A percentile compares a stretch with the other conserved stretches of the same genome.
phyloP scores from a whole-genome alignment of 2,113 vertebrate species.

The Pterocles burchelli region DNA sequence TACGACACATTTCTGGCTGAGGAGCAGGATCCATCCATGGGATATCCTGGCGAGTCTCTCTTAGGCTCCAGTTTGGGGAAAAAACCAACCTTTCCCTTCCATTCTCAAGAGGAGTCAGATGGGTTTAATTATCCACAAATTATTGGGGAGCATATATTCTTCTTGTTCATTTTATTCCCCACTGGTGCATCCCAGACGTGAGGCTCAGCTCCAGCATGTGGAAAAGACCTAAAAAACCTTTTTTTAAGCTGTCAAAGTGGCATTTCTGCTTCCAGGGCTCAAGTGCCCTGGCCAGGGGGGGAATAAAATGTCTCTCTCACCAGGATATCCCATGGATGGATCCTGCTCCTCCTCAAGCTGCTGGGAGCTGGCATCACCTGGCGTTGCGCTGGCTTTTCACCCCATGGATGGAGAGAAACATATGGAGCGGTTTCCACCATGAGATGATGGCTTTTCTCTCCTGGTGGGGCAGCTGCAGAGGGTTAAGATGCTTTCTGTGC shows the following conservation, averaged over 20 bases:
- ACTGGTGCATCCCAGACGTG: fast-evolving
- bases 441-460: neutral
- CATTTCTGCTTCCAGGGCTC: neutral
- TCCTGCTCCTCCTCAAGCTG: neutral
- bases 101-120: neutral
- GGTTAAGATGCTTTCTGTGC: neutral
- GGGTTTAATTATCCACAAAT: neutral
- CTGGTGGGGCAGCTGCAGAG: neutral
- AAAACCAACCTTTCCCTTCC: neutral
- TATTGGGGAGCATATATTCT: neutral
- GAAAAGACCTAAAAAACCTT: neutral
- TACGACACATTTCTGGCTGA: neutral
- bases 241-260: neutral
- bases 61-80: neutral
- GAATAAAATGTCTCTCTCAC: no score
- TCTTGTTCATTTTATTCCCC: no score
- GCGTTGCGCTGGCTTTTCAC: neutral
- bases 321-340: neutral
- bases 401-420: neutral
- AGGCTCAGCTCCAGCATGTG: neutral
- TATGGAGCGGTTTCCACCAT: neutral
- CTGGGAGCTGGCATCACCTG: neutral
- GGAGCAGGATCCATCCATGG: no score
- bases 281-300: no score
- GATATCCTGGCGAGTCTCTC: no score